Conservation (phyloP, 2,888 invertebrate genomes). For the Schizotus pectinicornis region DNA sequence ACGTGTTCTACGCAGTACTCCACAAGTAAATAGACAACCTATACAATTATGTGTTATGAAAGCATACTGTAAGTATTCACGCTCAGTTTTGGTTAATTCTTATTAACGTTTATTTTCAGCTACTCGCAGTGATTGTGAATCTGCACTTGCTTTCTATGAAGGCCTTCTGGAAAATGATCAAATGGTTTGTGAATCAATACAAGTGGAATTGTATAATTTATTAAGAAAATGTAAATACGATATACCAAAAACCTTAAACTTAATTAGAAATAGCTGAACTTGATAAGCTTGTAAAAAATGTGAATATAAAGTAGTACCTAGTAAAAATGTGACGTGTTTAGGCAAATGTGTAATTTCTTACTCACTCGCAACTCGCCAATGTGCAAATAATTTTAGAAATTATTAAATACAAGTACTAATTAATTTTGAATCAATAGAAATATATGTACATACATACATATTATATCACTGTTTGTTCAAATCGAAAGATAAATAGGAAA, state of each 20-base stretch:
- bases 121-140: slow-evolving; percentile 59
- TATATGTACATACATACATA: too few species aligned
- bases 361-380: background rate
- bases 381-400: too few species aligned
- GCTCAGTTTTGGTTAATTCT: slow-evolving; percentile 4
- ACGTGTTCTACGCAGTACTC: slow-evolving; percentile 38
- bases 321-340: background rate
- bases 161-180: slow-evolving; percentile 60
- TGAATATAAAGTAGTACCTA: background rate
- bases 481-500: too few species aligned
- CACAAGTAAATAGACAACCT: slow-evolving; percentile 48
- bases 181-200: slow-evolving; percentile 58
- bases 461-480: too few species aligned
- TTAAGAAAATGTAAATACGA: slow-evolving; percentile 34
- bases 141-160: slow-evolving; percentile 59
- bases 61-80: slow-evolving; percentile 60
- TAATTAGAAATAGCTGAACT: background rate
- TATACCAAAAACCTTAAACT: slow-evolving; percentile 19
- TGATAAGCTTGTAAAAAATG: background rate
- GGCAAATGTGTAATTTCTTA: background rate
- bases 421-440: too few species aligned
- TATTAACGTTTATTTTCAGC: slow-evolving; percentile 52
- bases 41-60: slow-evolving; percentile 62
- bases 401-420: too few species aligned
- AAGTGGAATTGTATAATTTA: slow-evolving; percentile 29